Evolutionary conservation across 1,140 invertebrate species (phyloP).

Genomic region (Pentalonia nigronervosa): DNA sequence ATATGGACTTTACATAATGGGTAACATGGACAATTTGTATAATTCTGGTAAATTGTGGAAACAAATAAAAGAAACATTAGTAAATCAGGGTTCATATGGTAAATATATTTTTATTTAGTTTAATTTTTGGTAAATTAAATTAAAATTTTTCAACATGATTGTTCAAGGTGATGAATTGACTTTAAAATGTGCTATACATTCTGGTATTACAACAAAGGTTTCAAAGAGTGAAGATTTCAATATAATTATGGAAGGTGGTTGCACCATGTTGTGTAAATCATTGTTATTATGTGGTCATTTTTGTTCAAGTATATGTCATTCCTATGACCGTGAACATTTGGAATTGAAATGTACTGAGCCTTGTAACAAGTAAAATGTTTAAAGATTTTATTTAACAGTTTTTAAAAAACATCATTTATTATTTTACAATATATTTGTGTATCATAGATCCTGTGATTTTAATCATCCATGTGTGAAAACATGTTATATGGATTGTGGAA

Average conservation of each 20-base stretch:
- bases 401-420: not conserved
- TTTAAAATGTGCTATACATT: conserved; percentile 15
- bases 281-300: conserved; percentile 67
- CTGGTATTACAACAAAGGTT: conserved; percentile 60
- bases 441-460: conserved; percentile 63
- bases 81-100: conserved; percentile 63
- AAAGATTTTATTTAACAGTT: not conserved
- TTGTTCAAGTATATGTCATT: conserved; percentile 68
- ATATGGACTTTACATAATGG: conserved; percentile 73
- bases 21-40: conserved; percentile 63
- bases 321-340: conserved; percentile 65
- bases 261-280: conserved; percentile 61
- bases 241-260: conserved; percentile 63
- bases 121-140: not conserved
- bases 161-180: conserved; percentile 33
- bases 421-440: not conserved
- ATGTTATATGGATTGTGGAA: conserved; percentile 65
- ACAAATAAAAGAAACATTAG: conserved; percentile 56
- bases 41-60: conserved; percentile 57
- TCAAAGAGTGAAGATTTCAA: conserved; percentile 60
- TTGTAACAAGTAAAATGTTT: conserved; percentile 62
- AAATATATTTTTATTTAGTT: conserved; percentile 8
- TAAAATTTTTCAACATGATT: not conserved
- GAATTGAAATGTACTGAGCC: conserved; percentile 64
- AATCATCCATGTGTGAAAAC: conserved; percentile 66